A percentile compares a stretch with the other conserved stretches of the same genome.
phyloP scores from a whole-genome alignment of 1,140 invertebrate species.

The Aricia agestis region DNA sequence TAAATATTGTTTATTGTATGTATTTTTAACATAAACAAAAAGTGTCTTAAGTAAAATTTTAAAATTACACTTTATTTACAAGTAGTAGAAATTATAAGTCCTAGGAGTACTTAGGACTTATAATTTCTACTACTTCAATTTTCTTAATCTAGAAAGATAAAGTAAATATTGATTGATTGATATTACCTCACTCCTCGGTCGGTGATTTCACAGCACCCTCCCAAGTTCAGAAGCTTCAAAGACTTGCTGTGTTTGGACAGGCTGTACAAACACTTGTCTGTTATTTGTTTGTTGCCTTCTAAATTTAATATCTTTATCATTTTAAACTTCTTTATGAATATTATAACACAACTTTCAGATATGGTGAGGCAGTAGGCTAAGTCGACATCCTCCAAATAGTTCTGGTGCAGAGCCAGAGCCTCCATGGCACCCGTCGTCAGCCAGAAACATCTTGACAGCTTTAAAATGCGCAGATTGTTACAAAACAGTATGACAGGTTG shows the following conservation, averaged over 20 bases:
- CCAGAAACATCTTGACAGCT: conserved; percentile 75
- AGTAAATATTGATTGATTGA: background rate
- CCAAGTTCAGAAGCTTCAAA: conserved; percentile 75
- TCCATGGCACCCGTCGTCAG: conserved; percentile 77
- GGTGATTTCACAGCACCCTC: conserved; percentile 74
- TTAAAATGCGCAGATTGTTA: conserved; percentile 72
- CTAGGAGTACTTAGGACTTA: too few species aligned
- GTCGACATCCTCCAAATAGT: conserved; percentile 76
- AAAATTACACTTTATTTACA: too few species aligned
- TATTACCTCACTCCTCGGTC: conserved; percentile 77
- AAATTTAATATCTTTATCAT: conserved; percentile 73
- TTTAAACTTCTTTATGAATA: conserved; percentile 77
- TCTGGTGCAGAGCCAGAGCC: conserved; percentile 75
- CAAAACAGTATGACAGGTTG: conserved; percentile 78
- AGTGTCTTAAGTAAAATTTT: too few species aligned
- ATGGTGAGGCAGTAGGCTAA: conserved; percentile 74
- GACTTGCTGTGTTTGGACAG: conserved; percentile 73
- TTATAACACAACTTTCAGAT: conserved; percentile 75
- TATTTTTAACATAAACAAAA: too few species aligned
- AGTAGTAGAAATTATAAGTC: too few species aligned
- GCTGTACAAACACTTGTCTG: conserved; percentile 75
- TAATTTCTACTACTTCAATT: too few species aligned
- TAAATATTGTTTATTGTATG: too few species aligned
- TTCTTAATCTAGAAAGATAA: background rate
- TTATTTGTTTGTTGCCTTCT: conserved; percentile 75